Percentiles rank a stretch among this genome's conserved stretches.
phyloP scores from a whole-genome alignment of 2,797 vertebrate species.

The Pristis pectinata region DNA sequence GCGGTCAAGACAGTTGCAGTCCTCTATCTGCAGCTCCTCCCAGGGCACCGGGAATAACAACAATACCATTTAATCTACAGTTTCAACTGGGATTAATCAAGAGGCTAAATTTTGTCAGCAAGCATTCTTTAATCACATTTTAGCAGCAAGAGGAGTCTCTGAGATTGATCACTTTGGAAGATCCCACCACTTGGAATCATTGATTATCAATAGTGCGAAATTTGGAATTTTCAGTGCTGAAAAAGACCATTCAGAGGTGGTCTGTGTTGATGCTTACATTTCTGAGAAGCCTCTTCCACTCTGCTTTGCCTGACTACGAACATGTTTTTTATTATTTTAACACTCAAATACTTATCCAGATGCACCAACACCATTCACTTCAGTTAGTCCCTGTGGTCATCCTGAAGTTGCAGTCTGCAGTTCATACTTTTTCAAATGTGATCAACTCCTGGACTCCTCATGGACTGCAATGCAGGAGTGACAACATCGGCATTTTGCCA shows the following conservation, averaged over 20 bases:
- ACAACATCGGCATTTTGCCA: too few relatives aligned
- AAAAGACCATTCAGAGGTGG: not conserved
- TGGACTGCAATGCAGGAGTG: too few relatives aligned
- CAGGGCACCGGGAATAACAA: not conserved
- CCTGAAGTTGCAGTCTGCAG: too few relatives aligned
- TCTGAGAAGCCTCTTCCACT: not conserved
- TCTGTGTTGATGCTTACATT: not conserved
- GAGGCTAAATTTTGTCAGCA: not conserved
- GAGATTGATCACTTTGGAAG: not conserved
- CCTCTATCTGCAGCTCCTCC: not conserved
- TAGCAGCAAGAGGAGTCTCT: not conserved
- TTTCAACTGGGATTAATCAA: not conserved
- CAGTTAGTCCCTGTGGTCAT: too few relatives aligned
- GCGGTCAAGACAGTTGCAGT: not conserved
- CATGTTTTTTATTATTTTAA: not conserved
- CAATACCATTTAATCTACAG: not conserved
- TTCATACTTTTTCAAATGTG: too few relatives aligned
- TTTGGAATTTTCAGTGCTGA: not conserved
- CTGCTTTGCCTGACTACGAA: not conserved
- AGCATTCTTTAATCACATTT: not conserved
- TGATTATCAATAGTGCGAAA: not conserved
- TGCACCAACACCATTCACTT: not conserved
- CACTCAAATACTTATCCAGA: not conserved
- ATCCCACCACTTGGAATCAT: not conserved
- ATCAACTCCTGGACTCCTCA: too few relatives aligned